Evolutionary conservation across 2,888 invertebrate genomes (phyloP).

Genomic region (Stenurella melanura): DNA sequence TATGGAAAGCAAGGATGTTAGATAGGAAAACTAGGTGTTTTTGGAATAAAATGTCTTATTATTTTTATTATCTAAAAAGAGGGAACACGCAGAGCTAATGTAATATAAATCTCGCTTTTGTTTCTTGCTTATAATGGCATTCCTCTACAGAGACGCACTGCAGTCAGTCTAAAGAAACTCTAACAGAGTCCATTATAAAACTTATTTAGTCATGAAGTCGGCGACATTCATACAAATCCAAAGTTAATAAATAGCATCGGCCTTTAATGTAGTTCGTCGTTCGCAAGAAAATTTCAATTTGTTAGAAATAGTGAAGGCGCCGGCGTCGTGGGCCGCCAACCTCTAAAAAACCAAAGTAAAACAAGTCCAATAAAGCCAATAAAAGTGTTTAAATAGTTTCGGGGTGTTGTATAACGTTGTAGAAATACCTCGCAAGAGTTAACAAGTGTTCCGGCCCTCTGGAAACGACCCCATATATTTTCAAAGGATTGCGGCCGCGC

Average conservation of each 20-base stretch:
- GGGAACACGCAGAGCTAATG: too few species aligned
- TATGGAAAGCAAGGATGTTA: too few species aligned
- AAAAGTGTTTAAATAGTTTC: slow-evolving; percentile 21
- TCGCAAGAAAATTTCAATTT: not conserved
- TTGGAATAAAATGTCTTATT: too few species aligned
- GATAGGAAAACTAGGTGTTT: too few species aligned
- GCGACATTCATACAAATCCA: slow-evolving; percentile 4
- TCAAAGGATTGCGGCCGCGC: slow-evolving; percentile 18
- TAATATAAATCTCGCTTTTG: not conserved
- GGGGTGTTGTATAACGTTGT: slow-evolving; percentile 17
- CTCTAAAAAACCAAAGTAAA: not conserved
- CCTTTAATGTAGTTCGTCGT: not conserved
- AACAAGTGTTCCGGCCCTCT: slow-evolving; percentile 29
- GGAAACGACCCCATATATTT: slow-evolving; percentile 16
- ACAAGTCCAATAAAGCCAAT: slow-evolving; percentile 20
- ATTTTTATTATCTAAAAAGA: too few species aligned
- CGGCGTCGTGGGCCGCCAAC: not conserved
- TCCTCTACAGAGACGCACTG: not conserved
- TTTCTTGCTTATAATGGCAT: not conserved
- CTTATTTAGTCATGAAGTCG: not conserved
- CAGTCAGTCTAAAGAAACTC: not conserved
- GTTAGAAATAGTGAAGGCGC: not conserved
- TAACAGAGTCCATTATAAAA: not conserved
- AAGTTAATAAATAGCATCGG: not conserved
- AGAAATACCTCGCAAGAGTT: slow-evolving; percentile 21